Base-by-base conservation (phyloP, 2,888 invertebrate genomes). In the Diarsia dahlii region DNA sequence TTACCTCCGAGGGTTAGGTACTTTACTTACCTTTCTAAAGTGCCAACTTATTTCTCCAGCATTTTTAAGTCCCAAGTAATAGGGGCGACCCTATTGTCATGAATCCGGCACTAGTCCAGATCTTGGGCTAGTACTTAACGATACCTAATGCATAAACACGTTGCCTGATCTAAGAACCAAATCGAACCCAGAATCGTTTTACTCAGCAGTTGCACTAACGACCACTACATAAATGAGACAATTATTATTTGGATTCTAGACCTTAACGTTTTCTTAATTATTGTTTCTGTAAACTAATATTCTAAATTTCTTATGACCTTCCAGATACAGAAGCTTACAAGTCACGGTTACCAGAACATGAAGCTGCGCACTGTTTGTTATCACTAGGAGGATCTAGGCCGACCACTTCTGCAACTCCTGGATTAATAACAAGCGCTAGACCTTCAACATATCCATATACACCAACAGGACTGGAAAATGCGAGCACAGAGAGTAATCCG, bases 311-410 rank as follows among this genome's bases (percentile, higher is more conserved):
- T 65, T 65, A 80, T 80, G 13, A 54, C 8, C 60, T 93, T 93
- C 64, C 94, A 97, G 97, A 97, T 94, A 96, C 97, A 85, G 98
- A 98, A 92, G 97, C 97, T 86, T 97, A 97, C 80, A 98, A 97
- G 90, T 97, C 98, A 13, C 96, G 98, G n/a, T 94, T 98, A 84
- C 97, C 97, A 88, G 99, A 99, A 92, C 98, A 98, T 88, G 99
- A 99, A 95, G 98, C 98, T 12, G 99, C 98, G 0, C 98, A 98
- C 87, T 98, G 98, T 90, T 95, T 99, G 76, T 93, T 99, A 60
- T 98, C 98, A 54, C 95, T 99, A 64, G 97, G 98, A 8, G 98
- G 97, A 39, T 95, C 96, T 88, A 96, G 97, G 63, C 97, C 97
- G 12, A 95, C 97, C 1, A 93, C 95, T 8, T 93, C 95, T 15